phyloP scores from a whole-genome alignment of 64 coral and sea anemone species.

The Porites lutea region DNA sequence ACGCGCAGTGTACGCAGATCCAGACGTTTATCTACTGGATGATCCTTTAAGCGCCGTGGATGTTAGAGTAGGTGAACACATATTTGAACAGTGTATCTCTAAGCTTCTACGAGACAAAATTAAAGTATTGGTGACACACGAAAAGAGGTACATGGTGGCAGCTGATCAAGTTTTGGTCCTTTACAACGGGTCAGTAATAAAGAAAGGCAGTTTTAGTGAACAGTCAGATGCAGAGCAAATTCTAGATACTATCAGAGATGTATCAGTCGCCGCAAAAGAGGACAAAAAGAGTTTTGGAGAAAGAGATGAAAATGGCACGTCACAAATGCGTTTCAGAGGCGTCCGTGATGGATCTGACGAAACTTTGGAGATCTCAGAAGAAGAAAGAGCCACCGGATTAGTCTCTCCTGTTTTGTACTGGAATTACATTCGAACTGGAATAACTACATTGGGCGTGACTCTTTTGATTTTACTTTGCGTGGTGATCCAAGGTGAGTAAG shows the following conservation, averaged over 20 bases:
- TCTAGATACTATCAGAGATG: conserved; percentile 9
- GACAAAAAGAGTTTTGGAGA: not conserved
- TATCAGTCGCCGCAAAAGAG: not conserved
- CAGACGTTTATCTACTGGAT: conserved; percentile 54
- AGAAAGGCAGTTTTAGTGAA: conserved; percentile 17
- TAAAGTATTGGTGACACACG: conserved; percentile 21
- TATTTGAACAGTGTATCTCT: conserved; percentile 51
- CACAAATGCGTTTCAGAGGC: not conserved
- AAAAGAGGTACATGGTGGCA: conserved; percentile 27
- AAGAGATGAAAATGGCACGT: not conserved
- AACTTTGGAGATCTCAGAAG: conserved; percentile 27
- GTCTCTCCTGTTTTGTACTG: conserved; percentile 49
- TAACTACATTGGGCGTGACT: not conserved
- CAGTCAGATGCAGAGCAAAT: not conserved
- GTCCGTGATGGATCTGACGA: not conserved
- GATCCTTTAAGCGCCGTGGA: conserved; percentile 70
- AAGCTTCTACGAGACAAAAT: conserved; percentile 32
- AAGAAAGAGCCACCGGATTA: conserved; percentile 24
- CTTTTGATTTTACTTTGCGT: conserved; percentile 2
- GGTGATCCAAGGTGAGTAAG: conserved; percentile 47
- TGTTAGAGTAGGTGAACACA: conserved; percentile 54
- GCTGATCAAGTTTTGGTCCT: conserved; percentile 64
- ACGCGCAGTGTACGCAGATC: not conserved
- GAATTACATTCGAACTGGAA: conserved; percentile 50
- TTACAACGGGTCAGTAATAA: conserved; percentile 14